Conservation (phyloP, 2,888 invertebrate genomes). For the Aphodius sticticus region DNA sequence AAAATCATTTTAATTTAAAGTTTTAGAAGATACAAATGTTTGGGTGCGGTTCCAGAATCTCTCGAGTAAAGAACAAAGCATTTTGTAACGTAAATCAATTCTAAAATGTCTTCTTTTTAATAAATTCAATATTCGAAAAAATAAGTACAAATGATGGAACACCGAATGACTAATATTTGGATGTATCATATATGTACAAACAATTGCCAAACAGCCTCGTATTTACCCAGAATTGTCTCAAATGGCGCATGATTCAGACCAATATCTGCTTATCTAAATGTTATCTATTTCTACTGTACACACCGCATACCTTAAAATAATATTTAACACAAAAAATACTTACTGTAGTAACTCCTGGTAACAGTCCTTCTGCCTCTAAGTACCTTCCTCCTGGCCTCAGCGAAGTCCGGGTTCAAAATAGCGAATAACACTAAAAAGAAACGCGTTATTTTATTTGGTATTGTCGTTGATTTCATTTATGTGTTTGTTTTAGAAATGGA, state of each 20-base stretch:
- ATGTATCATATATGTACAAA: neutral
- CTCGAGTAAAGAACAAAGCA: too few species aligned
- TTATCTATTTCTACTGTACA: neutral
- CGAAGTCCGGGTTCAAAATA: constrained; percentile 33
- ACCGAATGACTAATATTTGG: neutral
- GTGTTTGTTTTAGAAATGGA: neutral
- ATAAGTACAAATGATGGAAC: neutral
- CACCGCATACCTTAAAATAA: neutral
- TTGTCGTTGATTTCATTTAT: too few species aligned
- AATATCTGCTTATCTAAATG: neutral
- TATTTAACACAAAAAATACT: constrained; percentile 21
- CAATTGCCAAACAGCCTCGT: neutral
- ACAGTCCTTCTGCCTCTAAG: constrained; percentile 35
- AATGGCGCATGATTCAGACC: neutral
- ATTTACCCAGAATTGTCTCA: constrained; percentile 8
- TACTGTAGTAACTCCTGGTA: constrained; percentile 36
- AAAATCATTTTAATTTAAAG: too few species aligned
- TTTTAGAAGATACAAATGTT: too few species aligned
- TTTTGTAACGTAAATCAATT: too few species aligned
- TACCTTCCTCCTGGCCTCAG: constrained; percentile 36
- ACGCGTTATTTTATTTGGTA: neutral
- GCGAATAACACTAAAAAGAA: constrained; percentile 33
- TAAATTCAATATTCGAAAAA: neutral
- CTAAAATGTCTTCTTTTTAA: too few species aligned
- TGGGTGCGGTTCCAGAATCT: too few species aligned